These are phyloP conservation scores for Lordiphosa andalusiaca DNA, from an alignment of 2,888 invertebrate genomes.

Conservation along the genomic window DNA sequence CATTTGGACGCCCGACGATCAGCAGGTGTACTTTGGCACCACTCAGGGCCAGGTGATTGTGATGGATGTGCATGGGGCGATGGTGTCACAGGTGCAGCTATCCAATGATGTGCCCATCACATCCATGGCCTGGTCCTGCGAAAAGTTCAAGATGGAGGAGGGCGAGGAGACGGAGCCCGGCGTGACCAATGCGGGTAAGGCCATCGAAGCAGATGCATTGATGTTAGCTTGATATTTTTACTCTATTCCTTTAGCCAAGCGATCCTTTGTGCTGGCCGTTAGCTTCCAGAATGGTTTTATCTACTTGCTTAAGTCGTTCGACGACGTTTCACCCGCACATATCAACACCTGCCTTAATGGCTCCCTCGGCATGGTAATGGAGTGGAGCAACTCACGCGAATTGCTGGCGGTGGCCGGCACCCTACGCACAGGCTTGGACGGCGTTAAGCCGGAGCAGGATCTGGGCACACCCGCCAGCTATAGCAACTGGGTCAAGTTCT, in stretches of 20 bases:
- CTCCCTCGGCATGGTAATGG: conserved; percentile 89
- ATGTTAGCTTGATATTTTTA: not conserved
- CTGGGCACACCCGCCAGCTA: conserved; percentile 82
- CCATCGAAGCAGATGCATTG: not conserved
- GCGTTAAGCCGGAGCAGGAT: conserved; percentile 65
- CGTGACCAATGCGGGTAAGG: conserved; percentile 81
- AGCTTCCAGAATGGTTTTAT: conserved; percentile 94
- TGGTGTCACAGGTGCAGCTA: conserved; percentile 95
- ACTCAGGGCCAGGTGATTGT: conserved; percentile 96
- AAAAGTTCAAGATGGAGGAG: conserved; percentile 99
- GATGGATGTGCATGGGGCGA: conserved; percentile 97
- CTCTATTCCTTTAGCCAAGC: conserved; percentile 80
- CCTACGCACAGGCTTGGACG: conserved; percentile 76
- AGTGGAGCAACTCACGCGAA: conserved; percentile 98
- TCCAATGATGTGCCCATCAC: conserved; percentile 92
- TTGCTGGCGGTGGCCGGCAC: conserved; percentile 94
- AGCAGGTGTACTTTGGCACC: conserved; percentile 97
- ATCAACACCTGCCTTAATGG: conserved; percentile 89
- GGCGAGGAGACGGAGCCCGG: conserved; percentile 87
- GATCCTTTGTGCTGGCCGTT: conserved; percentile 90
- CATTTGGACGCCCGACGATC: conserved; percentile 98
- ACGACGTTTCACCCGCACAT: conserved; percentile 94
- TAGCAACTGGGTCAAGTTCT: conserved; percentile 93
- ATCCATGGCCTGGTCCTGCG: conserved; percentile 97
- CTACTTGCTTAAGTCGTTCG: conserved; percentile 93